Evolutionary conservation across 2,888 invertebrate species (phyloP), one percentile per base, ranked within the genome.

Genomic region (Phengaris arion): DNA sequence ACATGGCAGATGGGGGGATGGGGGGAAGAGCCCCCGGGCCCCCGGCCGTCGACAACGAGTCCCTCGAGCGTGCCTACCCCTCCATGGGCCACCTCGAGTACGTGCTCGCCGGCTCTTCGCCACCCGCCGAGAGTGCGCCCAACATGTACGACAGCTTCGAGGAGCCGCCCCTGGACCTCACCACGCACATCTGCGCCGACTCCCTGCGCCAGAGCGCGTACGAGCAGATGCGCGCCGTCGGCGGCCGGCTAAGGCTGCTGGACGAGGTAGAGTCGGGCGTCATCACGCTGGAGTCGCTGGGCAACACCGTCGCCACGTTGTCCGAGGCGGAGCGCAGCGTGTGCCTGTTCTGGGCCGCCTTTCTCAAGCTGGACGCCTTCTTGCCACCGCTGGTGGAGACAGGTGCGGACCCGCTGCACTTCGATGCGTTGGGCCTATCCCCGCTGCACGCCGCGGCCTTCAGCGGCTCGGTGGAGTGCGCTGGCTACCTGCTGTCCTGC

Each of bases 141-240:
- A 96, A 96, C 86, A 95, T 96, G 93, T 97, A 97, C 90, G 97
- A 97, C 86, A 97, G 96, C 89, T 96, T 96, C 83, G 96, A 96
- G 85, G 96, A 96, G 85, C 95, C 95, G 72, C 95, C 95, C 80
- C 94, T 95, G 80, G 95, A 96, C 84, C 89, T 95, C 83, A 95
- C 95, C 84, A 96, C 96, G 84, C 96, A 96, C 84, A 96, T 96
- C 84, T 96, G 96, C 88, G 93, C 94, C 83, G 97, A 97, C 82
- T 95, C 96, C 76, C 94, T 97, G 79, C 95, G 95, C 83, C 95
- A 95, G 85, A 95, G 96, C 83, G 94, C 97, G 52, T 92, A 96
- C 79, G 97, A 97, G 84, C 96, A 97, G 85, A 96, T 97, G 95
- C 94, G 95, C 83, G 94, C 94, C 76, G 94, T 95, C 54, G 95